Base-by-base conservation (phyloP, 2,797 vertebrate genomes). In the Tympanoctomys barrerae region DNA sequence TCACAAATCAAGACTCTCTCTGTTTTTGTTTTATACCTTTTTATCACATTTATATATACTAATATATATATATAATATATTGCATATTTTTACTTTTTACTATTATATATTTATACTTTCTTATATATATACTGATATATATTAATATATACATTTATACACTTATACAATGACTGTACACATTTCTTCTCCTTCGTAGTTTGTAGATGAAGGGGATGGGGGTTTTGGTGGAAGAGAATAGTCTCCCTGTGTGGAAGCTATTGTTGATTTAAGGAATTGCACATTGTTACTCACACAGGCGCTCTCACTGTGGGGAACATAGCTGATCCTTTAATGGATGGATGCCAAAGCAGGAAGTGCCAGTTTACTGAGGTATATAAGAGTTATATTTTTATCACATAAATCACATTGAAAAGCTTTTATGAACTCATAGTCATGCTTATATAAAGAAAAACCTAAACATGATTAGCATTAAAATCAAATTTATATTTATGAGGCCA, bases 381-480 rank as follows among this genome's bases (percentile, higher is more conserved):
- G 80, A 90, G 71, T 90, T 73, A 66, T 19, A 33, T 79, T 70
- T 78, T 90, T 95, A 59, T 42, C 75, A 64, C 77, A 78, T 68
- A 97, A 96, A 95, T 95, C 89, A 81, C 22, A 86, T 95, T 91
- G 78, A 90, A 81, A 92, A 95, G 87, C 94, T 97, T 97, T 94
- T 86, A 82, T 95, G 68, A 31, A 71, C 9, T 84, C 87, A 36
- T 18, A 81, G n/a, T 91, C 87, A 88, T 90, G 66, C 78, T 89
- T 93, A 33, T 64, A 79, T 88, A 94, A 91, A 57, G 73, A 94
- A 93, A 96, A 81, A 33, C 73, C 89, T 84, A 87, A 96, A 91
- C 92, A 93, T 79, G 91, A 87, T 91, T 70, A 94, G 95, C 62
- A 95, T 89, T 93, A 73, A 94, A 88, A 94, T 70, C 75, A 66